Evolutionary conservation across 2,888 invertebrate genomes (phyloP).

Genomic region (Helicoverpa assulta): DNA sequence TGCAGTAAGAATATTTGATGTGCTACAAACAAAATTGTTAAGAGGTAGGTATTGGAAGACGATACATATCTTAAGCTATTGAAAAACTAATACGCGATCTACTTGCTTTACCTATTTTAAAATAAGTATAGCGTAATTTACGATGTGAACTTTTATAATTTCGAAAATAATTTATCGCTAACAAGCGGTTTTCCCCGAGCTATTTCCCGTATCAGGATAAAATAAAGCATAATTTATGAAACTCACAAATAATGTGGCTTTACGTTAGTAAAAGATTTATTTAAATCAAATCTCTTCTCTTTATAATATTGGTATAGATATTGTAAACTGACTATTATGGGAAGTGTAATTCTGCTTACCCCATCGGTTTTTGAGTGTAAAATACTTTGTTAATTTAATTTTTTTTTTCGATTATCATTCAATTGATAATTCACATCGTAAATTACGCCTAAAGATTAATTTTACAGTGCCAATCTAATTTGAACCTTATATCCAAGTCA

Average conservation of each 20-base stretch:
- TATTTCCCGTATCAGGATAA: too few relatives aligned
- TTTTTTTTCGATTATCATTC: neutral
- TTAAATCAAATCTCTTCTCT: too few relatives aligned
- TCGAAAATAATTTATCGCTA: too few relatives aligned
- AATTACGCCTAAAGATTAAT: slow-evolving; percentile 17
- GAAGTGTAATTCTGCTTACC: too few relatives aligned
- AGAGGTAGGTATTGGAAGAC: slow-evolving; percentile 57
- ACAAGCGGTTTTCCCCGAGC: too few relatives aligned
- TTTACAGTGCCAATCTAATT: slow-evolving; percentile 4
- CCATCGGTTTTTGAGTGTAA: too few relatives aligned
- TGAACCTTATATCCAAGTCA: neutral
- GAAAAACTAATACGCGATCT: slow-evolving; percentile 29
- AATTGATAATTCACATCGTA: slow-evolving; percentile 4
- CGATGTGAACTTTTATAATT: neutral
- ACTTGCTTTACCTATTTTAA: neutral
- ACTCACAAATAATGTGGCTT: too few relatives aligned
- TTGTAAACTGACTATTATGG: too few relatives aligned
- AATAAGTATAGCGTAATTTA: slow-evolving; percentile 15
- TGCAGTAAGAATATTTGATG: slow-evolving; percentile 15
- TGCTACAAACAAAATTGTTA: slow-evolving; percentile 11
- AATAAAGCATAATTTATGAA: too few relatives aligned
- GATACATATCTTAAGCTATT: slow-evolving; percentile 39
- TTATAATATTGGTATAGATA: too few relatives aligned
- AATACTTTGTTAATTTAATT: too few relatives aligned
- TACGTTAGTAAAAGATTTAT: too few relatives aligned